These are phyloP conservation scores for Scylla paramamosain DNA, from an alignment of 1,140 invertebrate genomes.

Conservation along the genomic window DNA sequence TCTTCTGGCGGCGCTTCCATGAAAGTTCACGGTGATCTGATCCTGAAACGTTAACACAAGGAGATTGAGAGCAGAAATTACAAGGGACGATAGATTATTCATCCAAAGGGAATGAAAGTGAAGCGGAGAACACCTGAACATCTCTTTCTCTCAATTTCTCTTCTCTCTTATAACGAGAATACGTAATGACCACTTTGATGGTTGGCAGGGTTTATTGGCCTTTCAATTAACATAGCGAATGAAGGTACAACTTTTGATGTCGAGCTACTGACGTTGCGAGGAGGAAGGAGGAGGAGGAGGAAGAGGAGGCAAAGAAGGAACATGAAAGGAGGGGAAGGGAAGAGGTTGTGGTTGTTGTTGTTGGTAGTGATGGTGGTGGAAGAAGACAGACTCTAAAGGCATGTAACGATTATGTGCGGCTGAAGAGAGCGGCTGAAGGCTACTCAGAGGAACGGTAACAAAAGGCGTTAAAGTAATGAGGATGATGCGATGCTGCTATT, in stretches of 20 bases:
- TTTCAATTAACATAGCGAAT: slow-evolving; percentile 16
- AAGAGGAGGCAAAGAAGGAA: not conserved
- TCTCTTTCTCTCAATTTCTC: not conserved
- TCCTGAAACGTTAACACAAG: not conserved
- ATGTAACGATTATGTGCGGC: no score
- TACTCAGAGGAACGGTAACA: no score
- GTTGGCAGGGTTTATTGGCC: not conserved
- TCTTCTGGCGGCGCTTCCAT: not conserved
- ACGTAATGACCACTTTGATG: slow-evolving; percentile 14
- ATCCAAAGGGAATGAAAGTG: not conserved
- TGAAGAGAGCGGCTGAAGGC: no score
- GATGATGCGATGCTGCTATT: no score
- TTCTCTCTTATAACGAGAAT: not conserved
- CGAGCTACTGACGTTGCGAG: not conserved
- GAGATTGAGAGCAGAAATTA: not conserved
- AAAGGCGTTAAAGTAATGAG: no score
- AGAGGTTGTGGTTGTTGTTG: no score
- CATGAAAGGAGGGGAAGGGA: not conserved
- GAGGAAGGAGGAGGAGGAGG: not conserved
- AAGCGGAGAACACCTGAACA: not conserved
- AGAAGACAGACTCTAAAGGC: not conserved
- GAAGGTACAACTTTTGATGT: not conserved
- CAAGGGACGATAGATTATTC: not conserved
- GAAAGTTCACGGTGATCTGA: not conserved
- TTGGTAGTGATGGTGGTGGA: not conserved